phyloP scores from a whole-genome alignment of 1,140 invertebrate genomes.

The Protaetia brevitarsis region DNA sequence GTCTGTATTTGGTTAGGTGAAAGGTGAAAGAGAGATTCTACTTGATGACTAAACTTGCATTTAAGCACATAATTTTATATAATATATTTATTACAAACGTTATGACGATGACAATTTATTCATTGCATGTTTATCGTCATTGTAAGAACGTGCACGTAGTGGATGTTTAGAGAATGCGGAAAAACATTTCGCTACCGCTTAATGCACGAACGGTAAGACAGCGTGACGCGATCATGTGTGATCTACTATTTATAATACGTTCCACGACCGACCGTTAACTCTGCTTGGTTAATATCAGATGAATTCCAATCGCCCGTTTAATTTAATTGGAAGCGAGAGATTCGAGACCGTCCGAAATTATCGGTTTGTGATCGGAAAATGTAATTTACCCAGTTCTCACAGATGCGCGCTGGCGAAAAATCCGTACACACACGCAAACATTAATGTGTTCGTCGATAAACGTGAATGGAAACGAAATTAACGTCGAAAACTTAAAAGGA shows the following conservation, averaged over 20 bases:
- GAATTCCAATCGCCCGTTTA: not conserved
- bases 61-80: not conserved
- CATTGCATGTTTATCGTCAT: not conserved
- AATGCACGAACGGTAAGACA: conserved; percentile 19
- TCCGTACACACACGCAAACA: too few species aligned
- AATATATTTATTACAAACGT: not conserved
- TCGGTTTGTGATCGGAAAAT: not conserved
- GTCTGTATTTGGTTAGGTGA: too few species aligned
- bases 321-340: not conserved
- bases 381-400: not conserved
- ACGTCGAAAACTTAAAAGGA: too few species aligned
- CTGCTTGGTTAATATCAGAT: not conserved
- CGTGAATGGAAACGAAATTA: too few species aligned
- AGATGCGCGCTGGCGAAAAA: not conserved
- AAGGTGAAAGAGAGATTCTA: too few species aligned
- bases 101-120: not conserved
- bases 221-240: conserved; percentile 19
- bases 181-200: conserved; percentile 20
- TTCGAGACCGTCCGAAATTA: not conserved
- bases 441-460: too few species aligned
- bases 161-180: conserved; percentile 14
- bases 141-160: not conserved
- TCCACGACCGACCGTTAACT: not conserved
- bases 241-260: conserved; percentile 21
- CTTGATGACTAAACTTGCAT: not conserved